phyloP scores from a whole-genome alignment of 2,797 vertebrate species.

The Spea hammondii region DNA sequence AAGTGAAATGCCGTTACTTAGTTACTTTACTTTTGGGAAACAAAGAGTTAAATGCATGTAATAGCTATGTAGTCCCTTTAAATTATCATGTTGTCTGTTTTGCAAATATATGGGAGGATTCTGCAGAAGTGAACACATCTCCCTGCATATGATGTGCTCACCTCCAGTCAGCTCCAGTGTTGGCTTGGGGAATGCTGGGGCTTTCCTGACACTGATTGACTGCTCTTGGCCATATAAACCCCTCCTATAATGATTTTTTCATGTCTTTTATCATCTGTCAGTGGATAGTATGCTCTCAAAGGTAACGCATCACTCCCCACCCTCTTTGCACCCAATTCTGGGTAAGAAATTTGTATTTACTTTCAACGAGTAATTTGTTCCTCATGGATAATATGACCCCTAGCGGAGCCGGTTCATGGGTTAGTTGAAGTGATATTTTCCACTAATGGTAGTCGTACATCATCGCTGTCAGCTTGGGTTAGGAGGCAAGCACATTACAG shows the following conservation, averaged over 20 bases:
- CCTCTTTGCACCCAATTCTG: constrained; percentile 80
- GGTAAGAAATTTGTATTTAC: constrained; percentile 99
- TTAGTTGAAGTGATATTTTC: constrained; percentile 99
- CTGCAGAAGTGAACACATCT: no score
- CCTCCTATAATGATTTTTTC: constrained; percentile 83
- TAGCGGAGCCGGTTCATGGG: constrained; percentile 98
- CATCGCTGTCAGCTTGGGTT: constrained; percentile 98
- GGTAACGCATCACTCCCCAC: constrained; percentile 70
- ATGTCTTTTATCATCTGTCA: constrained; percentile 88
- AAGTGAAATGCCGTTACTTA: no score
- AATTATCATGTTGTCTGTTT: no score
- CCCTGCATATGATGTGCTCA: no score
- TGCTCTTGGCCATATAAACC: constrained; percentile 70
- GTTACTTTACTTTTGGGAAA: no score
- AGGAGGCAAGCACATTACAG: constrained; percentile 99
- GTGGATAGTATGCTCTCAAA: constrained; percentile 74
- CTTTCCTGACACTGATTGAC: no score
- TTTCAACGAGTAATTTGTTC: constrained; percentile 99
- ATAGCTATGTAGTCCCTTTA: no score
- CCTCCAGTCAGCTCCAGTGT: no score
- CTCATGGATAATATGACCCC: constrained; percentile 99
- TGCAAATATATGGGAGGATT: no score
- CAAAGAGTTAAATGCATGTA: no score
- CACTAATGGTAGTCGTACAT: constrained; percentile 99
- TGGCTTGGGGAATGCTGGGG: no score